Base-by-base conservation (phyloP, 2,113 vertebrate genomes). In the Eptatretus burgeri region DNA sequence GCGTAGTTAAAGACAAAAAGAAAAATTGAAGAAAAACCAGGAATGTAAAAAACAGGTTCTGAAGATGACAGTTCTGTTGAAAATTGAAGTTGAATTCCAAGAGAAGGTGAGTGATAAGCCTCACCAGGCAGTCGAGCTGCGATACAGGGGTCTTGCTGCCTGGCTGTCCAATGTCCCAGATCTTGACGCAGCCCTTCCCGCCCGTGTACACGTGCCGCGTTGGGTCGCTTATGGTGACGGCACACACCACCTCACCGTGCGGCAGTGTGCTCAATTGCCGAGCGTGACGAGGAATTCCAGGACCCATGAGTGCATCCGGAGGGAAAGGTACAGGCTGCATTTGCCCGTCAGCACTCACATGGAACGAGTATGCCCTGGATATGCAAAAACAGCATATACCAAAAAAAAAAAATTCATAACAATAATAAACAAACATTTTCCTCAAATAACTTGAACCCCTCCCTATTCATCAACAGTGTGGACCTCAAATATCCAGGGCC, bases 91-190 rank as follows among this genome's bases (percentile, higher is more conserved):
- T 41, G 27, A 41, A 41, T 7, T 41, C 27, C 27, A 41, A 41
- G 27, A 41, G 27, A 41, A 41, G 27, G 27, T 41, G 27, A 41
- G 27, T 41, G 27, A 41, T 41, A 7, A 41, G 27, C 3, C 78
- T 70, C 69, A 82, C 80, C 78, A 82, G 71, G 64, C 80, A 82
- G 71, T 82, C 80, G 14, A 82, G 75, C 68, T 82, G 80, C 63
- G 80, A 82, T 16, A 82, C 80, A 1, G 80, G 80, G 64, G 78
- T 82, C 71, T 82, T 82, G 69, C 79, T 82, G 65, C 81, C 79
- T 4, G 81, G 78, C 1, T 82, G 80, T 14, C 79, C 80, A 70
- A 81, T 81, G 70, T 81, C 80, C 79, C 81, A 82, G 64, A 82
- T 77, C 65, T 82, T 82, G 67, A 82, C 79, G 0, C 79, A 81